Base-by-base conservation (phyloP, 2,113 vertebrate genomes). In the Ailurus styani region DNA sequence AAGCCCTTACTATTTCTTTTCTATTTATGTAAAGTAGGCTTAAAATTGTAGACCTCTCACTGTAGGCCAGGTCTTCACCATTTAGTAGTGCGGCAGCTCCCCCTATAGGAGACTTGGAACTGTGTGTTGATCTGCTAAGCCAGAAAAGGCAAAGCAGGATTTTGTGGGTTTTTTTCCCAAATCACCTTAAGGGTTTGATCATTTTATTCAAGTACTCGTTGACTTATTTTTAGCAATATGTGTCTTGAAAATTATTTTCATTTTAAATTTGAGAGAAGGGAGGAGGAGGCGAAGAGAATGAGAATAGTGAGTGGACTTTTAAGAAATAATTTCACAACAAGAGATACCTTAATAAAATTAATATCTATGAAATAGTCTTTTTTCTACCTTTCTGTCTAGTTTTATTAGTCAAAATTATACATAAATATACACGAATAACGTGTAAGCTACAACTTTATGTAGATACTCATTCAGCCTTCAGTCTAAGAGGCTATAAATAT, bases 1-100 rank as follows among this genome's bases (percentile, higher is more conserved):
- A 96, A 95, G 55, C 40, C 68, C 31, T 96, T 95, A 70, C 40
- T 93, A 83, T 96, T 97, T 97, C 57, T 97, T 98, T 96, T 95
- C 72, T 93, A 60, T 93, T 96, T 86, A 92, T 94, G 79, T 93
- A 96, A 97, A 95, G 55, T 37, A 68, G 72, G 54, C 52, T 97
- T 97, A 85, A 93, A 95, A 96, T 88, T 87, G 14, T 88, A 73
- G 77, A 25, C 50, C 60, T 88, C n/a, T 81, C 70, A 92, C 31
- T 82, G 29, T 79, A 96, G 72, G 29, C 50, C 18, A 20, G 52
- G 31, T 47, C 78, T 95, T 93, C 42, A 70, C 21, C 52, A 37
- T 96, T 97, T 79, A 72, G 2, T 34, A 94, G 87, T 92, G 45
- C 91, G 21, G 62, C 97, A 98, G 94, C 96, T 79, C 94, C 97